Evolutionary conservation across 2,888 invertebrate species (phyloP), one percentile per base, ranked within the genome.

Genomic region (Ernsta delagoae): DNA sequence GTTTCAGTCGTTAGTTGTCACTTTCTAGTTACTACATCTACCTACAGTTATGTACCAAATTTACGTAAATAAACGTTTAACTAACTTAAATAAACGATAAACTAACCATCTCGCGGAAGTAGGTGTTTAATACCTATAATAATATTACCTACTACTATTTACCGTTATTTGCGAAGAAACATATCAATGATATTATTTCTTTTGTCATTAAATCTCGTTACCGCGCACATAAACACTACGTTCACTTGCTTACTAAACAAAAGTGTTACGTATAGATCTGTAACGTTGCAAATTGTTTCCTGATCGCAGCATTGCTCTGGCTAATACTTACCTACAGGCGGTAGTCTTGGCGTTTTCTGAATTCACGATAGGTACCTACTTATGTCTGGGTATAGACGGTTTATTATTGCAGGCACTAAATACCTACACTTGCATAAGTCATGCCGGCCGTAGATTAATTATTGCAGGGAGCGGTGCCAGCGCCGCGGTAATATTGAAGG

Each of bases 251-350:
- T 69, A 72, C 71, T 71, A 70, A 62, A 72, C 73, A 73, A 71
- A 67, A 60, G 60, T 57, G 59, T 77, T 75, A 67, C 74, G 60
- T 72, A 73, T 74, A 71, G 56, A 71, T 74, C 43, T 75, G 74
- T 75, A 75, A 75, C 73, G 6, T 16, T 36, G 70, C 57, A 74
- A 76, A 78, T 74, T 75, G 76, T 78, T 78, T 78, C 77, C 79
- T 77, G 73, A 73, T 73, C 70, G 71, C 61, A 16, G 71, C 72
- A 71, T 72, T 74, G 8, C 41, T 41, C 56, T 16, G 72, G 71
- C 71, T 70, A 75, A 74, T n/a, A n/a, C n/a, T n/a, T n/a, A n/a
- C n/a, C n/a, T 73, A 59, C 56, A 70, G 67, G 16, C 43, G 54
- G 66, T 71, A 63, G 71, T 59, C 65, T 53, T 45, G 34, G 56